These are phyloP conservation scores for Lagria hirta DNA, from an alignment of 2,888 invertebrate genomes.

Conservation along the genomic window DNA sequence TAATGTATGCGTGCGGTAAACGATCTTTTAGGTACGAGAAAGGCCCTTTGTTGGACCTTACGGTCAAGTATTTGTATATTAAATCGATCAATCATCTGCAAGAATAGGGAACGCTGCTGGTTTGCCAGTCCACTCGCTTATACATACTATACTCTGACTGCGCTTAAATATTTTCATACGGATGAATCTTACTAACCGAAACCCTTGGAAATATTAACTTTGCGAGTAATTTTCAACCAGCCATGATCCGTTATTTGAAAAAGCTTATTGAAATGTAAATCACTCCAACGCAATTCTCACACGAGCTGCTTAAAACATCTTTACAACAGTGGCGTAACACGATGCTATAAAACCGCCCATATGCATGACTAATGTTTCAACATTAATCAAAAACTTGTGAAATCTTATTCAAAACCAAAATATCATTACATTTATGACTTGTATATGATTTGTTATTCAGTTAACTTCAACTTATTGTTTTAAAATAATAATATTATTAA, in stretches of 20 bases:
- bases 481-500: too few species aligned
- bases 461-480: too few species aligned
- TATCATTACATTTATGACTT: too few species aligned
- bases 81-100: constrained; percentile 56
- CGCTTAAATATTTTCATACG: constrained; percentile 33
- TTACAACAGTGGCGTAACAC: too few species aligned
- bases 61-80: constrained; percentile 58
- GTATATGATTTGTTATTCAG: too few species aligned
- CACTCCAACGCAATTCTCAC: constrained; percentile 13
- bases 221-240: constrained; percentile 23
- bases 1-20: constrained; percentile 55
- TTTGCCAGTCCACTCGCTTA: constrained; percentile 34
- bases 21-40: constrained; percentile 54
- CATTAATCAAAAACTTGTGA: too few species aligned
- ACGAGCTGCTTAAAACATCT: too few species aligned
- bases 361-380: too few species aligned
- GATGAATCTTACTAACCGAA: constrained; percentile 27
- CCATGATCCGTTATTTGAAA: constrained; percentile 18
- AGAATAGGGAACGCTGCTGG: constrained; percentile 49
- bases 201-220: constrained; percentile 28
- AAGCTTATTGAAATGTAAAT: constrained; percentile 25
- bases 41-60: constrained; percentile 54
- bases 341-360: too few species aligned
- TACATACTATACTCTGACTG: constrained; percentile 34
- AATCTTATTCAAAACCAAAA: too few species aligned